Evolutionary conservation across 2,113 vertebrate species (phyloP), one percentile per base, ranked within the genome.

Genomic region (Pelecanoides urinatrix): DNA sequence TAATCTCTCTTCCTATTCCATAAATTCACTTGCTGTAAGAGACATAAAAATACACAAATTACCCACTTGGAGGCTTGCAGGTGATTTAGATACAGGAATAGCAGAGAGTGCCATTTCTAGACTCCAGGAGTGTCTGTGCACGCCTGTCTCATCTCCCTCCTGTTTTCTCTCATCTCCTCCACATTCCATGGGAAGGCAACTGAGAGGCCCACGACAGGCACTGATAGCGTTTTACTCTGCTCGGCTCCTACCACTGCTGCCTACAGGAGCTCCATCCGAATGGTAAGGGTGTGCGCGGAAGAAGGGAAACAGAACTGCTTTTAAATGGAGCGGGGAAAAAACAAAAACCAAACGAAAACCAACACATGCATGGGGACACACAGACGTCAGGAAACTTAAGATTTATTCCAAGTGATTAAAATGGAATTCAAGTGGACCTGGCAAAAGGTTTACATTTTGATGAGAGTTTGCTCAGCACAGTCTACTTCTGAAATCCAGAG

Each of bases 121-220:
- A 56, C 66, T 84, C 16, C 55, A 47, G 76, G 82, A 65, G 42
- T 65, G 56, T 21, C 66, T 96, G 94, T 94, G 94, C 78, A 88
- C 56, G 92, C 83, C 96, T 92, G 97, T 94, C 97, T 97, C 97
- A 94, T 92, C 97, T 95, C 34, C 92, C 97, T 97, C 94, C 97
- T 98, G 98, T 97, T 98, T 98, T 96, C 95, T 96, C 97, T 98
- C 96, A 97, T 98, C 98, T 99, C 98, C 98, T 98, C 98, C 99
- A 98, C 99, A 99, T 99, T 99, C 98, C 98, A 98, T 13, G 66
- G 77, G 81, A 93, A 93, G 61, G 82, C 90, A 96, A 88, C 67
- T 70, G 90, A 94, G 92, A 97, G 93, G 81, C 94, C 91, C 81
- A 29, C 50, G 67, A 96, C 88, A 97, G 96, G 94, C 97, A 94